Conservation (phyloP, 2,797 vertebrate genomes). For the Chloroceryle inda region DNA sequence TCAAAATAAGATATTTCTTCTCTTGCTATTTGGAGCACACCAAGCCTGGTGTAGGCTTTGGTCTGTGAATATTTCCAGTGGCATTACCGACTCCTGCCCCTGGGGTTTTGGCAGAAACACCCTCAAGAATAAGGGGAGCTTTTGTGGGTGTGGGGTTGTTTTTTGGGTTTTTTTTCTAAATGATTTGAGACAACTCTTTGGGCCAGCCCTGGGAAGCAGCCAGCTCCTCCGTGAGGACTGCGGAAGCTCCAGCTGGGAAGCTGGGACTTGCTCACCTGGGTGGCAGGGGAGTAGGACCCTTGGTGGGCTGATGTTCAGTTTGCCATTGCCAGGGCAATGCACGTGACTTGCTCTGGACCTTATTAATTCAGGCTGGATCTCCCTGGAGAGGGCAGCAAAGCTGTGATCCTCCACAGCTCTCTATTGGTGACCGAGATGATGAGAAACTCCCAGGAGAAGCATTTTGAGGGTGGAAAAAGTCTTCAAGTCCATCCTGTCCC, state of each 20-base stretch:
- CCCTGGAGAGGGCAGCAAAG: not conserved
- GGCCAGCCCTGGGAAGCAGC: not conserved
- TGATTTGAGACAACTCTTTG: not conserved
- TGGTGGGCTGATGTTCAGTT: not conserved
- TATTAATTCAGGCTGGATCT: not conserved
- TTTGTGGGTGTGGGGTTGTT: not conserved
- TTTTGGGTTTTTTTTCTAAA: rapidly evolving
- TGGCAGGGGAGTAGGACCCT: rapidly evolving
- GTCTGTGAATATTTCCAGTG: not conserved
- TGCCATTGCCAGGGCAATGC: not conserved
- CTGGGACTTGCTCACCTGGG: not conserved
- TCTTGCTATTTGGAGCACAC: not conserved
- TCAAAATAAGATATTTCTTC: not conserved
- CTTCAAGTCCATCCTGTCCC: not conserved
- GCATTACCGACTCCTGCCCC: rapidly evolving
- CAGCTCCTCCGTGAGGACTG: not conserved
- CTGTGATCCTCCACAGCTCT: rapidly evolving
- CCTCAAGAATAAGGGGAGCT: rapidly evolving
- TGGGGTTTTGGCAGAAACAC: not conserved
- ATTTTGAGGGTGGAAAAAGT: not conserved
- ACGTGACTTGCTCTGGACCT: not conserved
- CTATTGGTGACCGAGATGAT: rapidly evolving
- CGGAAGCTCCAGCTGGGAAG: not conserved
- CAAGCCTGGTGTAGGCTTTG: not conserved
- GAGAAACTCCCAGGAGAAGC: not conserved